Conservation (phyloP, 2,113 vertebrate genomes). For the Chionomys nivalis region DNA sequence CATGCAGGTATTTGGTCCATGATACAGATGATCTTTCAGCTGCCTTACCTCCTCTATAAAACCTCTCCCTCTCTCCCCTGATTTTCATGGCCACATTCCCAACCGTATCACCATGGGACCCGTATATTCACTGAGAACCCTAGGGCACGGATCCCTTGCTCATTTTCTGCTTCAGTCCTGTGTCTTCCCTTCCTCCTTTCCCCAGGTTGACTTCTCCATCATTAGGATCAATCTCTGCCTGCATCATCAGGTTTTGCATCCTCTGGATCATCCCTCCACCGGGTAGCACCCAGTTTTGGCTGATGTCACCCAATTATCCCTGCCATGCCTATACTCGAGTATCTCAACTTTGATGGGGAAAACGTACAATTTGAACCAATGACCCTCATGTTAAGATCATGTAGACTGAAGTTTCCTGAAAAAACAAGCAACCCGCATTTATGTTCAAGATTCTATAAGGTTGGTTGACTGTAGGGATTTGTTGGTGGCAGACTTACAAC, state of each 20-base stretch:
- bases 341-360: conserved; percentile 10
- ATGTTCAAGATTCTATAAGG: not conserved
- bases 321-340: not conserved
- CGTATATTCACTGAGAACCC: not conserved
- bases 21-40: not conserved
- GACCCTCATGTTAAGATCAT: not conserved
- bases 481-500: not conserved
- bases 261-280: not conserved
- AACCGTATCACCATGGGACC: not conserved
- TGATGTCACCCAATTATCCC: not conserved
- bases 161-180: not conserved
- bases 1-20: not conserved
- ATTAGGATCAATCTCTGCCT: not conserved
- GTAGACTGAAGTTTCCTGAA: not conserved
- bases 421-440: not conserved
- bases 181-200: not conserved
- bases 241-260: not conserved
- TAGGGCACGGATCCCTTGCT: not conserved
- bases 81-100: not conserved
- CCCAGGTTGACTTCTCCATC: not conserved
- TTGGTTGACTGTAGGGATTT: not conserved
- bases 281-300: not conserved
- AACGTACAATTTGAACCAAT: not conserved
- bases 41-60: not conserved
- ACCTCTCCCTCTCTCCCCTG: not conserved